Base-by-base conservation (phyloP, 2,888 invertebrate genomes). In the Drosophila leonis region DNA sequence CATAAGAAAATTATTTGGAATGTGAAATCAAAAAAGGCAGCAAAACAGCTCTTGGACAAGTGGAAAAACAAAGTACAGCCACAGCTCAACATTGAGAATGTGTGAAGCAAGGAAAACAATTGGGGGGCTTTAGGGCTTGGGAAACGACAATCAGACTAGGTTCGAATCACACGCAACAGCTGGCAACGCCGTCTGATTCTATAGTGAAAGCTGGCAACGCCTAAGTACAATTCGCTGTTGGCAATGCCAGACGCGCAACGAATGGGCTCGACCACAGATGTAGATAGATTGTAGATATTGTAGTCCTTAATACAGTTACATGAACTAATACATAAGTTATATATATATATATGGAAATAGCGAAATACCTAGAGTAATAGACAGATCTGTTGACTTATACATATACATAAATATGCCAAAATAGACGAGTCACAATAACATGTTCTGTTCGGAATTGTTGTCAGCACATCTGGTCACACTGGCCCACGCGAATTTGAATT, bases 341-440 rank as follows among this genome's bases (percentile, higher is more conserved):
- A 57, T 24, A 61, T 69, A 63, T 46, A 29, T 9, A 24, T 3
- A 10, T 6, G 29, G 5, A 44, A 39, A 61, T 42, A 54, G 64
- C 48, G 61, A 72, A 39, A 64, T 78, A 88, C 81, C 78, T 81
- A 81, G 46, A 73, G 69, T 69, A 65, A 65, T 59, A 71, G 66
- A 75, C 55, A 87, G 77, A 88, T 57, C 72, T 71, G 74, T 70
- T 71, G 63, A 83, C 78, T 79, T 71, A 89, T 83, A 83, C 81
- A 78, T 83, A 88, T 76, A 41, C 39, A 56, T 42, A 88, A 78
- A 69, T 82, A 84, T 82, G 81, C 82, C 79, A 79, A 46, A 60
- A 60, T n/a, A 63, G 41, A 62, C 49, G 24, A 44, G 44, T 24
- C 44, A 24, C 8, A 44, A 15, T 13, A 24, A 4, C 13, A 44